phyloP scores from a whole-genome alignment of 1,140 invertebrate genomes.

The Drosophila ercepeae region DNA sequence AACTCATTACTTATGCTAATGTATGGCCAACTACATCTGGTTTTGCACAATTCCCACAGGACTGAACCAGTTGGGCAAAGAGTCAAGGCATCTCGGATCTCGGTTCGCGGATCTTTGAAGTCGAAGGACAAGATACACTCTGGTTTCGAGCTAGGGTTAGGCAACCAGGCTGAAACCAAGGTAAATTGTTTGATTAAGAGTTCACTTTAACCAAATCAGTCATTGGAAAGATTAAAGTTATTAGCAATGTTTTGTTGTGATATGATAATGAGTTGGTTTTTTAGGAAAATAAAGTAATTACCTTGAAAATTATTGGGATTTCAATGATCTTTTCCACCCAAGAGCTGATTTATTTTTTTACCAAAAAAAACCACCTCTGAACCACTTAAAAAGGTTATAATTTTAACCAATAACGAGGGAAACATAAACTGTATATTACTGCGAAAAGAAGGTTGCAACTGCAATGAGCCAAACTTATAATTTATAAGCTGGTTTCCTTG shows the following conservation, averaged over 20 bases:
- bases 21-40: constrained; percentile 2
- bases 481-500: constrained; percentile 76
- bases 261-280: no score
- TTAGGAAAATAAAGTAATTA: no score
- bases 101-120: not conserved
- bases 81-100: not conserved
- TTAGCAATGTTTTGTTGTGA: no score
- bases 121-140: constrained; percentile 12
- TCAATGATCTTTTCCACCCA: no score
- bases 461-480: constrained; percentile 52
- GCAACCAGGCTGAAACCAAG: not conserved
- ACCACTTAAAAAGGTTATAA: not conserved
- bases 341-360: not conserved
- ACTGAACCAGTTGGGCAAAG: constrained; percentile 24
- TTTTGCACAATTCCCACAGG: constrained; percentile 31
- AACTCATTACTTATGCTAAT: constrained; percentile 36
- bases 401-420: not conserved
- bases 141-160: not conserved
- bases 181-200: not conserved
- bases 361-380: not conserved
- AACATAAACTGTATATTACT: constrained; percentile 15
- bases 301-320: no score
- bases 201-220: not conserved
- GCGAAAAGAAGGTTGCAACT: constrained; percentile 22
- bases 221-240: not conserved